phyloP scores from a whole-genome alignment of 2,888 invertebrate genomes.

The Drosophila borealis region DNA sequence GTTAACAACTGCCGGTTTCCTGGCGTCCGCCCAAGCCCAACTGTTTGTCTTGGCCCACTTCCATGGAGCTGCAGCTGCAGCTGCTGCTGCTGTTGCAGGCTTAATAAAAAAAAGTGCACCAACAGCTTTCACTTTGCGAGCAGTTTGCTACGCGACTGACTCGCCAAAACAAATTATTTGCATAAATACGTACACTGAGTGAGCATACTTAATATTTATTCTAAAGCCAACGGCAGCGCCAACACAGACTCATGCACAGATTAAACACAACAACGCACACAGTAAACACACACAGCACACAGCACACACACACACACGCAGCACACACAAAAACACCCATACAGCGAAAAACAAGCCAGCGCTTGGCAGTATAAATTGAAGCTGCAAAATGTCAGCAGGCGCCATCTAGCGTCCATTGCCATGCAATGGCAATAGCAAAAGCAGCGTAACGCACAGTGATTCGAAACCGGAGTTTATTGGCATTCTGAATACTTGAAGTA shows the following conservation, averaged over 20 bases:
- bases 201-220: constrained; percentile 69
- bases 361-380: constrained; percentile 61
- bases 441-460: constrained; percentile 23
- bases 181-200: constrained; percentile 54
- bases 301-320: constrained; percentile 13
- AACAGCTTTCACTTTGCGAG: constrained; percentile 51
- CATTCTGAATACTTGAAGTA: too few species aligned
- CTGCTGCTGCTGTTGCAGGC: constrained; percentile 28
- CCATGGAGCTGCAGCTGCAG: constrained; percentile 6
- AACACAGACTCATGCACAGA: constrained; percentile 22
- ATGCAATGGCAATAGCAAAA: constrained; percentile 23
- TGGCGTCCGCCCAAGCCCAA: not conserved
- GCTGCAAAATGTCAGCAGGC: constrained; percentile 58
- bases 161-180: constrained; percentile 77
- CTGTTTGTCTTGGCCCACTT: constrained; percentile 25
- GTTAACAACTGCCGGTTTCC: constrained; percentile 72
- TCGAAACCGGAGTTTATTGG: too few species aligned
- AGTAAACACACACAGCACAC: constrained; percentile 11
- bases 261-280: constrained; percentile 17
- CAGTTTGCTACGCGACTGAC: constrained; percentile 54
- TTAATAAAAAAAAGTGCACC: constrained; percentile 59
- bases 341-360: constrained; percentile 27
- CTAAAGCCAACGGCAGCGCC: constrained; percentile 59
- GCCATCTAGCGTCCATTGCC: constrained; percentile 50
- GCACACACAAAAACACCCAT: not conserved